Evolutionary conservation across 1,140 invertebrate genomes (phyloP), one percentile per base, ranked within the genome.

Genomic region (Saxidomus purpurata): DNA sequence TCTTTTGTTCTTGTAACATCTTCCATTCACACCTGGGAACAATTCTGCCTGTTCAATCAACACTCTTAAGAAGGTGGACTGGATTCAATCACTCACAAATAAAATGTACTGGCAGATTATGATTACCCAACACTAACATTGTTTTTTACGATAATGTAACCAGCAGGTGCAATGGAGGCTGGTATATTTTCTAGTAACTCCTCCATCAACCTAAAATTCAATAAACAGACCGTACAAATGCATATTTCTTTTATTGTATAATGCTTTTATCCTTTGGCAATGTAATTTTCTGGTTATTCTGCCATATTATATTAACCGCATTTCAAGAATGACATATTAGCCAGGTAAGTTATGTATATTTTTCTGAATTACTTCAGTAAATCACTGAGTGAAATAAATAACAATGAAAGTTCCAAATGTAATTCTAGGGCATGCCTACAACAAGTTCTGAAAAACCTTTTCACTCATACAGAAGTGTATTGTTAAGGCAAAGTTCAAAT

Each of bases 51-150:
- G 6, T 63, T 63, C 59, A 25, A 63, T 63, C 59, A 63, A 28
- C 59, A 63, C 8, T 4, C 28, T 63, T 9, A 63, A 63, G 15
- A 31, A 38, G 38, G 36, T 71, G 67, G 67, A 71, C 67, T 71
- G 67, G 67, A 36, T 71, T 38, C 25, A 38, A 71, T 71, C 67
- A 71, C 67, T 38, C 67, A 71, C 8, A 15, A 36, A 36, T 19
- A 28, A 22, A 19, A 40, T 38, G n/a, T 38, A 40, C 34, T 71
- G 67, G 31, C 15, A 71, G 38, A 71, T 38, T 71, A 71, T 38
- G 22, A 71, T 71, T 38, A 71, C 36, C 67, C 31, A 71, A 71
- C 67, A 71, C 67, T 71, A 71, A 71, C 36, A 71, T 28, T 63
- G 59, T 28, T 63, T 55, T 63, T 63, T 63, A 63, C n/a, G 59